Percentiles rank a stretch among this genome's conserved stretches.
Evolutionary conservation across 2,113 vertebrate genomes (phyloP).

Genomic region (Nothocercus julius): DNA sequence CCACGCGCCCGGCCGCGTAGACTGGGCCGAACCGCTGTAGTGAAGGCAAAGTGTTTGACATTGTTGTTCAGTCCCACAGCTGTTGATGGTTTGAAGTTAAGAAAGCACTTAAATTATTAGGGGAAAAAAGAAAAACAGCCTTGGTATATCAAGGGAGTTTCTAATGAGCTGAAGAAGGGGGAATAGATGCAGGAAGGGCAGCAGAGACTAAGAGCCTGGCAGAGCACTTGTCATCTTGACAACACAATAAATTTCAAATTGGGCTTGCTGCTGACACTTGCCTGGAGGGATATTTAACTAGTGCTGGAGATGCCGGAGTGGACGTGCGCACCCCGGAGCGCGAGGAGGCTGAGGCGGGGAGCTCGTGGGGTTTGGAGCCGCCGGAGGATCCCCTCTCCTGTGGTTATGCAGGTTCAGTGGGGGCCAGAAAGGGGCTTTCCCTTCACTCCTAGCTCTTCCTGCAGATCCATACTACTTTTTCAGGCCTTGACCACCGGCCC

Average conservation of each 20-base stretch:
- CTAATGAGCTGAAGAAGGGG: slow-evolving; percentile 43
- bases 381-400: not conserved
- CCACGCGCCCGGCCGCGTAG: fast-evolving
- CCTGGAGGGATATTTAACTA: slow-evolving; percentile 37
- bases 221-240: slow-evolving; percentile 29
- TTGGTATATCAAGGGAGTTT: slow-evolving; percentile 39
- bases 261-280: slow-evolving; percentile 17
- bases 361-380: not conserved
- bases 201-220: slow-evolving; percentile 40
- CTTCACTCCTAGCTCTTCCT: not conserved
- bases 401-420: not conserved
- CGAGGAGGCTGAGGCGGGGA: not conserved
- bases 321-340: not conserved
- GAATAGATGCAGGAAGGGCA: slow-evolving; percentile 8
- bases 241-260: not conserved
- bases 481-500: not conserved
- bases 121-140: not conserved
- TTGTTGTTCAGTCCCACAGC: not conserved
- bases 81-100: slow-evolving; percentile 37
- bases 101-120: slow-evolving; percentile 39
- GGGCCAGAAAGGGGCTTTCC: not conserved
- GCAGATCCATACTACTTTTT: not conserved
- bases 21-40: not conserved
- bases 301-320: not conserved
- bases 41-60: not conserved